These are phyloP conservation scores for Athrips mouffetella DNA, from an alignment of 2,888 invertebrate species.

Conservation along the genomic window DNA sequence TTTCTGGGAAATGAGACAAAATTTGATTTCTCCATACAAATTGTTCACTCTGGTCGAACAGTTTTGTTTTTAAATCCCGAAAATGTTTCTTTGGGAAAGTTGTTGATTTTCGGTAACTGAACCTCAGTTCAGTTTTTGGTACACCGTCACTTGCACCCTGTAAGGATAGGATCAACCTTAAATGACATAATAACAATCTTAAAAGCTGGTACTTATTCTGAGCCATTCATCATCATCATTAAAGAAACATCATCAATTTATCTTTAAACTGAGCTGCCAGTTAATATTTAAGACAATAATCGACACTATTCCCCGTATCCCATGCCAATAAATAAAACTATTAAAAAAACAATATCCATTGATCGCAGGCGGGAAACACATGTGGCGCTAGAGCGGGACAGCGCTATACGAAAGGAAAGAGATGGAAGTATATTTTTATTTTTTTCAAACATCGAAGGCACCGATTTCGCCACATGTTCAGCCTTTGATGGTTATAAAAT, in stretches of 20 bases:
- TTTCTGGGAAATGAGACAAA: too few species aligned
- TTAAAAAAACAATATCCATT: constrained; percentile 57
- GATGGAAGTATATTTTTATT: constrained; percentile 37
- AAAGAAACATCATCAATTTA: background rate
- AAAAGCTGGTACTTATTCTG: too few species aligned
- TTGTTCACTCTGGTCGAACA: too few species aligned
- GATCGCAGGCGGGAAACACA: constrained; percentile 61
- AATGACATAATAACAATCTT: too few species aligned
- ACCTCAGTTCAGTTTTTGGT: too few species aligned
- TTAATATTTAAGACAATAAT: constrained; percentile 8
- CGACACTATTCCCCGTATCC: constrained; percentile 10
- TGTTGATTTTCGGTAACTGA: too few species aligned
- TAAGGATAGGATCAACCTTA: too few species aligned
- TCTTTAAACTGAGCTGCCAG: background rate
- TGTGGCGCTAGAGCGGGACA: constrained; percentile 47
- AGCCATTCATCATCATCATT: too few species aligned
- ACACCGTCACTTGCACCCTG: too few species aligned
- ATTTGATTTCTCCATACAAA: too few species aligned
- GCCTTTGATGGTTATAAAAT: constrained; percentile 45
- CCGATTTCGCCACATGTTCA: constrained; percentile 63
- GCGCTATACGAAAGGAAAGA: constrained; percentile 35
- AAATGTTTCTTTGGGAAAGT: too few species aligned
- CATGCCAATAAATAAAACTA: constrained; percentile 25
- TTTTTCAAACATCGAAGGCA: constrained; percentile 42
- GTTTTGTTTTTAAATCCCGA: too few species aligned